These are phyloP conservation scores for Listronotus oregonensis DNA, from an alignment of 1,140 invertebrate genomes.

Conservation along the genomic window DNA sequence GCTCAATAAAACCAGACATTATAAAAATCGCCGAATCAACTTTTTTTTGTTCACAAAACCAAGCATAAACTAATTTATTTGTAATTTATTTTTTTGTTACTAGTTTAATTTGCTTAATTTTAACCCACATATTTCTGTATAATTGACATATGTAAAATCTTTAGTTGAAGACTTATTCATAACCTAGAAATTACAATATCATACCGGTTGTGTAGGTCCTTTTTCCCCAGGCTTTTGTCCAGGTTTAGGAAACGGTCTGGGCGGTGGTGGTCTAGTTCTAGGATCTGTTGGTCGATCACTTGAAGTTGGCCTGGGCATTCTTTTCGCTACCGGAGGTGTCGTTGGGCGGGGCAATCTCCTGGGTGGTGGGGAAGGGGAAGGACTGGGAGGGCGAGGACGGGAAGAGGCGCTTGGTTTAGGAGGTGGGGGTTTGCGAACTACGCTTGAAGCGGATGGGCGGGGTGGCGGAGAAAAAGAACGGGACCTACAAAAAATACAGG, in stretches of 20 bases:
- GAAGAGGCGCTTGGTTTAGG: conserved; percentile 34
- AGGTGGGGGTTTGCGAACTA: conserved; percentile 39
- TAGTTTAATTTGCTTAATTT: no score
- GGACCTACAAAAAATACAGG: conserved; percentile 58
- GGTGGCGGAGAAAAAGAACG: conserved; percentile 58
- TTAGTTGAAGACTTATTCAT: no score
- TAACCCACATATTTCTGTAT: no score
- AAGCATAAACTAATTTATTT: no score
- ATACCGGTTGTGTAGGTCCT: background rate
- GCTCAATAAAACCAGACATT: no score
- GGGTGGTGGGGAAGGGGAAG: conserved; percentile 47
- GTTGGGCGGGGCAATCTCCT: conserved; percentile 56
- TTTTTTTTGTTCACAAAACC: no score
- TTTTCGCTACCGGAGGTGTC: conserved; percentile 58
- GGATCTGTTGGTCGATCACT: conserved; percentile 54
- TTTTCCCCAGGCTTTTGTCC: conserved; percentile 41
- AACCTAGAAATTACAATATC: background rate
- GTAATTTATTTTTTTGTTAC: no score
- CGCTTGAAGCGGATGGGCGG: conserved; percentile 32
- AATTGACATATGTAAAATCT: no score
- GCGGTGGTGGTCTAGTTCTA: conserved; percentile 51
- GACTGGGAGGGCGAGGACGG: conserved; percentile 47
- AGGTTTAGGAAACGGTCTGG: conserved; percentile 48
- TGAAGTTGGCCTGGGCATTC: conserved; percentile 50
- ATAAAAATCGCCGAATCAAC: no score